Conservation (phyloP, 2,797 vertebrate genomes). For the Ciconia nigra region DNA sequence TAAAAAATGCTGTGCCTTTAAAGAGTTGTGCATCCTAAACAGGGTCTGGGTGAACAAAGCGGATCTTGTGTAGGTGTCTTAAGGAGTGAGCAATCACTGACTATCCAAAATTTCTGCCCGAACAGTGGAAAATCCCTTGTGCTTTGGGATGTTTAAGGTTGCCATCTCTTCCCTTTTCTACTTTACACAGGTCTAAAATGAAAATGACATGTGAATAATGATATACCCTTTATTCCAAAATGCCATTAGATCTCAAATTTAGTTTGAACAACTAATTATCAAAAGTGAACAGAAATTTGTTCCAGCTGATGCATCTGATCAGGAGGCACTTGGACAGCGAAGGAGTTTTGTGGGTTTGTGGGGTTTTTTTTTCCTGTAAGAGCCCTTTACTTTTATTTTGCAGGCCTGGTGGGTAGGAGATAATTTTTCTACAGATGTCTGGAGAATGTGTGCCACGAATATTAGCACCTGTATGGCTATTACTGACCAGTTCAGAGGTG, state of each 20-base stretch:
- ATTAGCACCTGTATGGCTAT: conserved; percentile 65
- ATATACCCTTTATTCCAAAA: not conserved
- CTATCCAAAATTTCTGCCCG: not conserved
- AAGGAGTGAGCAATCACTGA: not conserved
- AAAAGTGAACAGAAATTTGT: not conserved
- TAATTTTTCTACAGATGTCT: conserved; percentile 82
- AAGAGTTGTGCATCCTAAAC: not conserved
- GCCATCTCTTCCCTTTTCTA: not conserved
- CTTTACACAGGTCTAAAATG: not conserved
- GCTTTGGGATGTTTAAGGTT: not conserved
- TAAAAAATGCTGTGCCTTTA: not conserved
- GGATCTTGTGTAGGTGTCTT: not conserved
- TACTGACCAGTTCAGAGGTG: conserved; percentile 14
- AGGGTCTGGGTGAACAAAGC: not conserved
- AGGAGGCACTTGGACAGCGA: not conserved
- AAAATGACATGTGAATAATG: not conserved
- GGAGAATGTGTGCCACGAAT: conserved; percentile 79
- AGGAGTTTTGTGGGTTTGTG: not conserved
- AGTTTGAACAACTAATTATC: not conserved
- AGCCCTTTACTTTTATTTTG: not conserved
- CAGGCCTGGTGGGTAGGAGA: conserved; percentile 91
- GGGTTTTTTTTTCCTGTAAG: not conserved
- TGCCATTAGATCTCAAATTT: not conserved
- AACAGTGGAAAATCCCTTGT: not conserved
- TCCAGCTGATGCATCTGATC: not conserved